Percentiles rank a stretch among this genome's conserved stretches.
Conservation (phyloP, 1,140 invertebrate species). For the Elymnias hypermnestra region DNA sequence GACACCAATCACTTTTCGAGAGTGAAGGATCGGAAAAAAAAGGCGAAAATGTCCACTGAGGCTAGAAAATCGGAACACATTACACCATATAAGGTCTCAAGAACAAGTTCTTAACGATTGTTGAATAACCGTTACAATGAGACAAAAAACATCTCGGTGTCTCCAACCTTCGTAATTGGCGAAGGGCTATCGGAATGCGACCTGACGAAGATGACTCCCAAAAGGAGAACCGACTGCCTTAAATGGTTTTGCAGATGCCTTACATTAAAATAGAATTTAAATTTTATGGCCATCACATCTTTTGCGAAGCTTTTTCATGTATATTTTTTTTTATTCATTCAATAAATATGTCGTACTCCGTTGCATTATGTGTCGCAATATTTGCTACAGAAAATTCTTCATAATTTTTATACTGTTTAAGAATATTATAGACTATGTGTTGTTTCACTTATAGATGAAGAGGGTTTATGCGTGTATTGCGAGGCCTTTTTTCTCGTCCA, state of each 20-base stretch:
- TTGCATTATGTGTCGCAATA: not conserved
- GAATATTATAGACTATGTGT: too few relatives aligned
- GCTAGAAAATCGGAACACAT: slow-evolving; percentile 65
- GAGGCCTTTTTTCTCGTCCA: too few relatives aligned
- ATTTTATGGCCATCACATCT: slow-evolving; percentile 27
- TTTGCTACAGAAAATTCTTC: not conserved
- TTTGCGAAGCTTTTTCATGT: slow-evolving; percentile 10
- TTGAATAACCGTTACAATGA: slow-evolving; percentile 53
- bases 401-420: too few relatives aligned
- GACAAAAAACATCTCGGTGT: slow-evolving; percentile 51
- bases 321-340: slow-evolving; percentile 6
- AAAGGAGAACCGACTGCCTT: slow-evolving; percentile 48
- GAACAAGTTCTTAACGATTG: slow-evolving; percentile 56
- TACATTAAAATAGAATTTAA: slow-evolving; percentile 62
- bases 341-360: too few relatives aligned
- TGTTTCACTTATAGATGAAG: too few relatives aligned
- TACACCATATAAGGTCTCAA: slow-evolving; percentile 35
- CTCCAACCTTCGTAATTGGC: slow-evolving; percentile 55
- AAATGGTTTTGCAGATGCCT: slow-evolving; percentile 43
- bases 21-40: slow-evolving; percentile 44
- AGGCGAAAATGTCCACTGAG: slow-evolving; percentile 44
- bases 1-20: slow-evolving; percentile 52
- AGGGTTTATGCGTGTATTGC: too few relatives aligned
- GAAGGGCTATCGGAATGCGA: slow-evolving; percentile 53
- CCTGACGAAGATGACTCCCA: slow-evolving; percentile 51